Conservation (phyloP, 2,797 vertebrate genomes). For the Siniperca undulata region DNA sequence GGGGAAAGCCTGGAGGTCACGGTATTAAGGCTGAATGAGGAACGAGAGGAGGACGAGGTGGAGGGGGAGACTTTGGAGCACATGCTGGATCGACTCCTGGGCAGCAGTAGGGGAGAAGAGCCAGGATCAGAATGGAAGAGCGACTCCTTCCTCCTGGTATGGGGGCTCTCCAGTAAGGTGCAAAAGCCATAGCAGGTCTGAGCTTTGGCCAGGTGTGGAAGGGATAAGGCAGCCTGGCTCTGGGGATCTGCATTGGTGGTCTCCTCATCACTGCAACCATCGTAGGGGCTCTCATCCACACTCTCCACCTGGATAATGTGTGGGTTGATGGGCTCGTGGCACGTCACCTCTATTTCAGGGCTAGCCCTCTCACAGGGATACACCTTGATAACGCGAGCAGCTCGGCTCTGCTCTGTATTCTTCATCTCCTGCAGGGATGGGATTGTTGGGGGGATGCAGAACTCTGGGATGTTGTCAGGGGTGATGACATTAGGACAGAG, state of each 20-base stretch:
- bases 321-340: constrained; percentile 63
- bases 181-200: constrained; percentile 96
- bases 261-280: constrained; percentile 85
- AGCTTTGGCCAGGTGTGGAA: constrained; percentile 86
- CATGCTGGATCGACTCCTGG: constrained; percentile 84
- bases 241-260: constrained; percentile 90
- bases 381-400: constrained; percentile 50
- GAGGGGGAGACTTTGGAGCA: constrained; percentile 72
- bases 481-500: constrained; percentile 93
- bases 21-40: constrained; percentile 82
- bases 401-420: constrained; percentile 64
- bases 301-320: constrained; percentile 93
- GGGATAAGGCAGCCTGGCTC: constrained; percentile 88
- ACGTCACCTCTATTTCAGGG: constrained; percentile 63
- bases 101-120: constrained; percentile 82
- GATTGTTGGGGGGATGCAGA: constrained; percentile 94
- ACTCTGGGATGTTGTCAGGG: constrained; percentile 93
- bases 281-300: constrained; percentile 85
- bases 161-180: constrained; percentile 94
- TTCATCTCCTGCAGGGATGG: constrained; percentile 76
- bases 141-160: constrained; percentile 94
- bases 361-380: constrained; percentile 58
- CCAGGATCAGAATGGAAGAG: constrained; percentile 88
- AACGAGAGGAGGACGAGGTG: constrained; percentile 67
- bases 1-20: constrained; percentile 79